Conservation (phyloP, 2,888 invertebrate genomes). For the Apodemia mormo region DNA sequence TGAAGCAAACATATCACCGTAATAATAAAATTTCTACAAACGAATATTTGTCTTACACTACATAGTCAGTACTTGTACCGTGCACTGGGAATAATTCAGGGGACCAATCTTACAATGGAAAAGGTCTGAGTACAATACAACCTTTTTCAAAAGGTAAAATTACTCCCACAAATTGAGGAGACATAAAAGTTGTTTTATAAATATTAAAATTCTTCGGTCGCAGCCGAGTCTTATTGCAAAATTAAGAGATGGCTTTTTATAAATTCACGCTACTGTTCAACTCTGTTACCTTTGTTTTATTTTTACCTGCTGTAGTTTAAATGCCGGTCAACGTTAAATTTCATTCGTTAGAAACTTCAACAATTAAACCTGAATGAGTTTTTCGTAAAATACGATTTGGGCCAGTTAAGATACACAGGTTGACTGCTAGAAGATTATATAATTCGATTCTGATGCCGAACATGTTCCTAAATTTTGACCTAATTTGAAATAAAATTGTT, state of each 20-base stretch:
- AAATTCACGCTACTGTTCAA: conserved; percentile 10
- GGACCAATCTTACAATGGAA: conserved; percentile 44
- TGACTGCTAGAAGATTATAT: too few species aligned
- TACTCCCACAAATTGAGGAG: conserved; percentile 53
- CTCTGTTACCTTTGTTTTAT: conserved; percentile 20
- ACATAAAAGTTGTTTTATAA: conserved; percentile 52
- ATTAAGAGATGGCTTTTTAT: conserved; percentile 21
- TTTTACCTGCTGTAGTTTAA: conserved; percentile 17
- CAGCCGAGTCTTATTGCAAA: conserved; percentile 18
- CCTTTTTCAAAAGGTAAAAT: conserved; percentile 48
- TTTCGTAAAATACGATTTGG: too few species aligned
- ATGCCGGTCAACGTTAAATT: neutral
- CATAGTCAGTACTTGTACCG: conserved; percentile 35
- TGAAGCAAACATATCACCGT: neutral
- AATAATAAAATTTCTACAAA: conserved; percentile 28
- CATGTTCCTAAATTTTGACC: too few species aligned
- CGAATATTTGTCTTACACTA: conserved; percentile 35
- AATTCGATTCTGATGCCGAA: too few species aligned
- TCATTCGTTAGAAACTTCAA: neutral
- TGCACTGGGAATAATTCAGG: conserved; percentile 38
- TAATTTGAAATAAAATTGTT: too few species aligned
- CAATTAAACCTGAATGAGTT: neutral
- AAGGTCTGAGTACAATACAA: conserved; percentile 40
- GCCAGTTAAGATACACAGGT: too few species aligned
- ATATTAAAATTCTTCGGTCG: conserved; percentile 48